Evolutionary conservation across 1,140 invertebrate genomes (phyloP), one percentile per base, ranked within the genome.

Genomic region (Coenobita brevimanus): DNA sequence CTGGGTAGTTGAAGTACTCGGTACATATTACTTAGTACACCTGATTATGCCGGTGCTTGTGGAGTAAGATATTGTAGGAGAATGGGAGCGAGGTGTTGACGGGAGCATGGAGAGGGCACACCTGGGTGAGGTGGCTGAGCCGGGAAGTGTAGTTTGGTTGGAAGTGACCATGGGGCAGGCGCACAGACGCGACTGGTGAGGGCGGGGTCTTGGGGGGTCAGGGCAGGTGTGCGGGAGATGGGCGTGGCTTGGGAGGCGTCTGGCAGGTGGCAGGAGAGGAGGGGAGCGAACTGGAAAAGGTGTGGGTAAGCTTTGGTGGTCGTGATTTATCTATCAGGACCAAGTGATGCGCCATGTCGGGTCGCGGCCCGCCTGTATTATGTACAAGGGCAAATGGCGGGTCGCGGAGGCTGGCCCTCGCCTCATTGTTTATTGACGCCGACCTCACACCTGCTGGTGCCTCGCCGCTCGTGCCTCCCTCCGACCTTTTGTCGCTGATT

Each of bases 291-390:
- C 27, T 54, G 67, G 64, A 50, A 71, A 83, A 73, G 82, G 69
- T 73, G 82, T 54, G 67, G 46, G 43, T 46, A 54, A 71, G 82
- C 64, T 43, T 50, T 38, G 38, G 76, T 24, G 76, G 64, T 87
- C 76, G 76, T 87, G 85, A 87, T 87, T 87, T 87, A 87, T 87
- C 85, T 80, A 87, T 87, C 75, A 87, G 85, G 85, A 78, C 76
- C 85, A 80, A 87, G 85, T 87, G 85, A 50, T 80, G 85, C 46
- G 85, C 78, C 85, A 87, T 87, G 85, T 87, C 78, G 62, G 85
- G 85, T 87, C 76, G 76, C 78, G 78, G 78, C 85, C 46, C 46
- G 38, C 43, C 54, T 87, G 85, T 87, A 87, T 87, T 81, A 87
- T 87, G 85, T 87, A 87, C 85, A 76, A 80, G 76, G 78, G 85